These are phyloP conservation scores for Holcopasites calliopsidis DNA, from an alignment of 1,140 invertebrate species.

Conservation along the genomic window DNA sequence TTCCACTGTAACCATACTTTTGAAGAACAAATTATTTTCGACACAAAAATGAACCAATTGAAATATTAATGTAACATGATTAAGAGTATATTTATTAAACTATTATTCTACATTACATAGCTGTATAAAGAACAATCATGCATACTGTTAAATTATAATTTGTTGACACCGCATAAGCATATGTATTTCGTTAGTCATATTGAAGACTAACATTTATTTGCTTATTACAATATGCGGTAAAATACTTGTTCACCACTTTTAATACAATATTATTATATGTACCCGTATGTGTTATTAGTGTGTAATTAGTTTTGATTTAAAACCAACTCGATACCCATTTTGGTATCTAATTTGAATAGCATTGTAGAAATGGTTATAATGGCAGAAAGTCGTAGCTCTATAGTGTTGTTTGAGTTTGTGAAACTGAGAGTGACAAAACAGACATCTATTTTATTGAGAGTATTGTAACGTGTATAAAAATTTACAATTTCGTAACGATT, in stretches of 20 bases:
- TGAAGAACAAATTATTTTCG: not conserved
- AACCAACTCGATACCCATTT: not conserved
- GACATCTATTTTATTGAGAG: conserved; percentile 51
- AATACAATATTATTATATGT: not conserved
- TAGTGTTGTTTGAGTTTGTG: conserved; percentile 70
- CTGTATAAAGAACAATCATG: not conserved
- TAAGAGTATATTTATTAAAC: not conserved
- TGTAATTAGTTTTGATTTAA: no score
- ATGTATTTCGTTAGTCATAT: conserved; percentile 36
- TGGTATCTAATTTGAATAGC: conserved; percentile 56
- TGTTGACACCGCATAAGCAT: no score
- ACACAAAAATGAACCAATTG: not conserved
- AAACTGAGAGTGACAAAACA: conserved; percentile 64
- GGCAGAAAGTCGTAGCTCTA: conserved; percentile 69
- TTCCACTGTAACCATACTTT: not conserved
- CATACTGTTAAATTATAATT: not conserved
- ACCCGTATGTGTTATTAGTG: not conserved
- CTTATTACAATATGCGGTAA: not conserved
- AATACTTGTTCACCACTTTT: not conserved
- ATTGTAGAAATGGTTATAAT: conserved; percentile 68
- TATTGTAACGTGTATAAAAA: conserved; percentile 52
- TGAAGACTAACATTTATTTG: not conserved
- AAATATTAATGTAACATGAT: not conserved
- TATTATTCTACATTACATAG: not conserved
- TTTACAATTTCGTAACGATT: conserved; percentile 25